These are phyloP conservation scores for Lithophane socia DNA, from an alignment of 2,888 invertebrate genomes.

Conservation along the genomic window DNA sequence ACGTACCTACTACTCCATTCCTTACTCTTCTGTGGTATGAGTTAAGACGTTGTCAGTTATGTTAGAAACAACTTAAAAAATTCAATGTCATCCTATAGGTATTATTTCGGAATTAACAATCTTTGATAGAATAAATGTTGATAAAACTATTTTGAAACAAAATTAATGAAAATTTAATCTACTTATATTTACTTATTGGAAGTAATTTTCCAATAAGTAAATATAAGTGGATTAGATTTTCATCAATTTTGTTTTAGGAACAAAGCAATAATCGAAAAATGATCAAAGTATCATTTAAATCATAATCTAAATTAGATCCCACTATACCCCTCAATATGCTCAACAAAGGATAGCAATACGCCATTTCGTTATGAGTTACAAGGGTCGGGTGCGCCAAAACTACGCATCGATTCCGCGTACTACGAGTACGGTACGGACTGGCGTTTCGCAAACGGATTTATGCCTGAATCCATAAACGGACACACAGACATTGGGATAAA, in stretches of 20 bases:
- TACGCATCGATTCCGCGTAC: constrained; percentile 79
- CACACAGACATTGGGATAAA: constrained; percentile 70
- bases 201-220: not conserved
- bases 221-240: not conserved
- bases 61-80: not conserved
- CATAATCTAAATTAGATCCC: constrained; percentile 55
- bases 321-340: constrained; percentile 66
- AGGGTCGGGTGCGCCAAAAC: constrained; percentile 81
- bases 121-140: not conserved
- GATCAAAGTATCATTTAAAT: constrained; percentile 39
- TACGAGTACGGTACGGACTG: constrained; percentile 69
- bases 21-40: too few species aligned
- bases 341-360: constrained; percentile 68
- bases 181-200: too few species aligned
- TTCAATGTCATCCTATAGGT: not conserved
- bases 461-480: constrained; percentile 78
- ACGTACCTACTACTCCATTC: too few species aligned
- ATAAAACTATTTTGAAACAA: not conserved
- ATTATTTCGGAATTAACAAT: not conserved
- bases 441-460: constrained; percentile 85
- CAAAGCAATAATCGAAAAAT: constrained; percentile 29
- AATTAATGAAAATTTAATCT: too few species aligned
- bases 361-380: constrained; percentile 80
- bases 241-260: not conserved
- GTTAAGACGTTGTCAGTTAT: not conserved